These are phyloP conservation scores for Heloderma charlesbogerti DNA, from an alignment of 2,113 vertebrate genomes.

Conservation along the genomic window DNA sequence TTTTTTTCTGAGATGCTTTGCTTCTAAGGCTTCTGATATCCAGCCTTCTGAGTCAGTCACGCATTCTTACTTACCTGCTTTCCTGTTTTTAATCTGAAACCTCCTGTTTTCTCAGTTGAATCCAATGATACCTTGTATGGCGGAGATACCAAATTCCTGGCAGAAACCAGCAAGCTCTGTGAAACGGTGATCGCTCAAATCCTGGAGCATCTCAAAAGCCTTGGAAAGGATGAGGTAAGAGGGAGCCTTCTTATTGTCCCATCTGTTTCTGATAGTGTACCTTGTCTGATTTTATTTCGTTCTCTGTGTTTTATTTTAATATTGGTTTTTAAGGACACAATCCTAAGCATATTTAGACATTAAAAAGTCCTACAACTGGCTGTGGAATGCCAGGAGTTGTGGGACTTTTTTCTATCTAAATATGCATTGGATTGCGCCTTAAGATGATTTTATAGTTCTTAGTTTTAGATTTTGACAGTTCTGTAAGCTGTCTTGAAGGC, in stretches of 20 bases:
- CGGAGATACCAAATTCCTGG: conserved; percentile 93
- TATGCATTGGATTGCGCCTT: too few species aligned
- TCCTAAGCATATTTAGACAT: too few species aligned
- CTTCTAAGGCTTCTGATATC: not conserved
- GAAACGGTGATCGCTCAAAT: conserved; percentile 94
- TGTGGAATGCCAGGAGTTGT: too few species aligned
- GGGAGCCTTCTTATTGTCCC: not conserved
- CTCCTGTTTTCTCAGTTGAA: conserved; percentile 83
- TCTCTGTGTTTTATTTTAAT: not conserved
- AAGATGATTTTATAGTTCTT: too few species aligned
- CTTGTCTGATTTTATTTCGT: not conserved
- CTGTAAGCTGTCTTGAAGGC: too few species aligned
- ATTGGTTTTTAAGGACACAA: too few species aligned
- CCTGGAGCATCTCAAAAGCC: conserved; percentile 91
- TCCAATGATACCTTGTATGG: conserved; percentile 96
- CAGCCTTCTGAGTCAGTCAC: not conserved
- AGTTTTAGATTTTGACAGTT: too few species aligned
- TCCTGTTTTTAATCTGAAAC: conserved; percentile 16
- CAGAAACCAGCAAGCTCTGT: conserved; percentile 92
- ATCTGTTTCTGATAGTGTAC: not conserved
- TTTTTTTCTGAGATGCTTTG: too few species aligned
- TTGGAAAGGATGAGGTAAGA: conserved; percentile 91
- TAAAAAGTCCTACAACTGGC: too few species aligned
- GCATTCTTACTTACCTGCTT: not conserved
- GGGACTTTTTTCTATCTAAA: too few species aligned